Conservation (phyloP, 1,140 invertebrate species). For the Pogonomyrmex barbatus region DNA sequence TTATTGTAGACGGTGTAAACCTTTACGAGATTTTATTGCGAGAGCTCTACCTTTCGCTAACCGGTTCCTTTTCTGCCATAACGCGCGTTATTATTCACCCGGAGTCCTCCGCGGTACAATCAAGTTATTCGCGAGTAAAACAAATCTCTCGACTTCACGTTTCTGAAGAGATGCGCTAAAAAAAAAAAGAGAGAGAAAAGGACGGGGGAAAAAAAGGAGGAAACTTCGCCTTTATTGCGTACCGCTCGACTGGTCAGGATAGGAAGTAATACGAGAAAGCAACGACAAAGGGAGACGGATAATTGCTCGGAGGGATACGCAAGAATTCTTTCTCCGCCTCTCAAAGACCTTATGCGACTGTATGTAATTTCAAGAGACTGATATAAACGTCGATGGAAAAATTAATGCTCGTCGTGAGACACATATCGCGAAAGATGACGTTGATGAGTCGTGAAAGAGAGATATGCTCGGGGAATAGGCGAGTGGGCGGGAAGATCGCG, state of each 20-base stretch:
- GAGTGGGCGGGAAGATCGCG: background rate
- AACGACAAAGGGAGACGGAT: constrained; percentile 57
- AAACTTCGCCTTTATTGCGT: constrained; percentile 62
- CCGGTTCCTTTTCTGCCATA: constrained; percentile 39
- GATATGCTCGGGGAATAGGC: constrained; percentile 1
- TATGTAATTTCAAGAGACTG: constrained; percentile 18
- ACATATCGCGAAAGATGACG: constrained; percentile 31
- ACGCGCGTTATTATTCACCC: constrained; percentile 60
- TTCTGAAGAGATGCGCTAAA: constrained; percentile 44
- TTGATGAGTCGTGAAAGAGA: constrained; percentile 50
- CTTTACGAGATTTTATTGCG: constrained; percentile 63
- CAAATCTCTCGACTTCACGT: constrained; percentile 35
- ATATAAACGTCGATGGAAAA: constrained; percentile 54
- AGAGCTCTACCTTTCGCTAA: constrained; percentile 37
- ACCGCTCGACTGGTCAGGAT: constrained; percentile 16
- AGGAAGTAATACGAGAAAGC: constrained; percentile 58
- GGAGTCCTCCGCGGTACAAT: constrained; percentile 47
- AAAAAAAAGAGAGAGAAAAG: background rate
- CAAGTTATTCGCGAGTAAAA: constrained; percentile 58
- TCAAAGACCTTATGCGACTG: background rate
- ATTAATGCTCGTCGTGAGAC: constrained; percentile 51
- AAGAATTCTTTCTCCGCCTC: background rate
- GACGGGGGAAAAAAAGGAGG: no score
- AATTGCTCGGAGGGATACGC: constrained; percentile 54
- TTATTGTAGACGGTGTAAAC: constrained; percentile 59